phyloP scores from a whole-genome alignment of 2,797 vertebrate species.

The Prionace glauca region DNA sequence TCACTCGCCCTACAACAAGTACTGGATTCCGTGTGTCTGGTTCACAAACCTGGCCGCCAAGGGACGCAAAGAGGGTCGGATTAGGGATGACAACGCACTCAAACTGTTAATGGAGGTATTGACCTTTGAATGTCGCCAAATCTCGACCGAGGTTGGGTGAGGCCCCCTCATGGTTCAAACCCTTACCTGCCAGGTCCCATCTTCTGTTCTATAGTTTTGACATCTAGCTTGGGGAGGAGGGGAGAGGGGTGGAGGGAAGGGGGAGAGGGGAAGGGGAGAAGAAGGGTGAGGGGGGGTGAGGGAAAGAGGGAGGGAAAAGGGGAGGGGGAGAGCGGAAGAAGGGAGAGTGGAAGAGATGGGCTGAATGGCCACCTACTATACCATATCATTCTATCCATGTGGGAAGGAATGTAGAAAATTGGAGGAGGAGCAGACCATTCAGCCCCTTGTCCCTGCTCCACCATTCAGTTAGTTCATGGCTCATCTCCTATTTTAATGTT shows the following conservation, averaged over 20 bases:
- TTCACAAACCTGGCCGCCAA: conserved; percentile 78
- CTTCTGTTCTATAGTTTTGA: neutral
- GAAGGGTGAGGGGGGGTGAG: no score
- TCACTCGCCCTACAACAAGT: conserved; percentile 83
- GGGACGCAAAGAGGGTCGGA: conserved; percentile 75
- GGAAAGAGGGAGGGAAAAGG: no score
- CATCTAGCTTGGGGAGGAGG: neutral
- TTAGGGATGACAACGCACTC: conserved; percentile 77
- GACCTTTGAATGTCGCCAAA: neutral
- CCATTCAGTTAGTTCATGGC: no score
- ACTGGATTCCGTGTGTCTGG: conserved; percentile 90
- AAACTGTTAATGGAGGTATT: conserved; percentile 81
- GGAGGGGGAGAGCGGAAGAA: no score
- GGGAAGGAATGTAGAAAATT: no score
- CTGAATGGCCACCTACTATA: neutral
- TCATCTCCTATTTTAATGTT: no score
- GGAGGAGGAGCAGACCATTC: no score
- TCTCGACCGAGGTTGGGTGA: neutral
- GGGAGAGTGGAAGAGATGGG: neutral
- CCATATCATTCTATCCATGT: neutral
- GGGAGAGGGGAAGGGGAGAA: no score
- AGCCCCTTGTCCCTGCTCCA: no score
- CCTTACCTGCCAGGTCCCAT: neutral
- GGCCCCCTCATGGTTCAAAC: neutral
- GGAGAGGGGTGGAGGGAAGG: no score